These are phyloP conservation scores for Eurosta solidaginis DNA, from an alignment of 1,140 invertebrate genomes.

Conservation along the genomic window DNA sequence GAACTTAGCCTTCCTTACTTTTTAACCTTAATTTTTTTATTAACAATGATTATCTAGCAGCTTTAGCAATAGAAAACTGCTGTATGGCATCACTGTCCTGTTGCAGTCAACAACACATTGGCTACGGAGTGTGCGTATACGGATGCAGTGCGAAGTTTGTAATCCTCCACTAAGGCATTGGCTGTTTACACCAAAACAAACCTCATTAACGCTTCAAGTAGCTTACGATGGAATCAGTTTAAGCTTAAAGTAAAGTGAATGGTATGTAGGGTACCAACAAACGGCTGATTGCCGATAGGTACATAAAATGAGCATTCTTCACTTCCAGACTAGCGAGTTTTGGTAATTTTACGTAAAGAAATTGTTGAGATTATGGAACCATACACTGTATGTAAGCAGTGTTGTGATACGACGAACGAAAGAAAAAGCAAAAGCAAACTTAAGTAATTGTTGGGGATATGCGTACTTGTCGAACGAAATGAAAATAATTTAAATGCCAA, in stretches of 20 bases:
- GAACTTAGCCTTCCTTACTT: no score
- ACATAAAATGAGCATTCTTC: neutral
- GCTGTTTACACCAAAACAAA: neutral
- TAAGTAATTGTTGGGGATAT: neutral
- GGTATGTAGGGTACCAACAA: neutral
- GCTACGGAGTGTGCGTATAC: neutral
- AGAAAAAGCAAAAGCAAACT: neutral
- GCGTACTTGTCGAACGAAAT: neutral
- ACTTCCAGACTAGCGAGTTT: neutral
- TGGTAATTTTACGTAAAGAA: constrained; percentile 3
- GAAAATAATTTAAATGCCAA: no score
- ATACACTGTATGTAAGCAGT: neutral
- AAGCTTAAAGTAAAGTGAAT: neutral
- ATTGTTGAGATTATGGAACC: constrained; percentile 10
- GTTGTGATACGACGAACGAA: neutral
- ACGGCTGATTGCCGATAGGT: neutral
- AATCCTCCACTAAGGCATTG: neutral
- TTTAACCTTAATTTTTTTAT: no score
- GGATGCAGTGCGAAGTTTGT: neutral
- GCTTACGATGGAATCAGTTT: neutral
- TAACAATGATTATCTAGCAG: no score
- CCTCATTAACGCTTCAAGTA: neutral
- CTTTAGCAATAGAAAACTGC: neutral
- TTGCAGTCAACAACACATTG: neutral
- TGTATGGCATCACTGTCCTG: neutral